These are phyloP conservation scores for Steromphala cineraria DNA, from an alignment of 2,888 invertebrate species.

Conservation along the genomic window DNA sequence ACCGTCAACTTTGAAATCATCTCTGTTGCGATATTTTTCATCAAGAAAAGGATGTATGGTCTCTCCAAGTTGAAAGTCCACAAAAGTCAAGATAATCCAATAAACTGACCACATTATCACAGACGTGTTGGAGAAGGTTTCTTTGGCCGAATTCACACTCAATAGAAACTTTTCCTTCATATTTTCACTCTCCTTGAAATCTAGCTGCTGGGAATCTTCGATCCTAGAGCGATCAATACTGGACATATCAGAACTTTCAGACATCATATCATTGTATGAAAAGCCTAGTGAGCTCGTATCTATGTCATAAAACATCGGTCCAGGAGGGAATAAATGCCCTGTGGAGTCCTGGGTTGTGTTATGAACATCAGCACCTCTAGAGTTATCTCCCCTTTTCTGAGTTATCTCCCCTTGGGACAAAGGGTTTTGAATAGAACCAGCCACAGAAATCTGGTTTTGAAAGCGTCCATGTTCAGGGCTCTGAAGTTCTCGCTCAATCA, in stretches of 20 bases:
- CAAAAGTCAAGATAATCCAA: neutral
- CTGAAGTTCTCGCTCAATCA: neutral
- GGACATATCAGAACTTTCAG: neutral
- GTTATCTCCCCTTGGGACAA: neutral
- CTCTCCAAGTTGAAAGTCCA: neutral
- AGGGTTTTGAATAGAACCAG: neutral
- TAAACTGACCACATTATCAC: neutral
- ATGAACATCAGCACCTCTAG: neutral
- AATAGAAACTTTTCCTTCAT: neutral
- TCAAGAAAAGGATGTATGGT: neutral
- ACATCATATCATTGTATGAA: constrained; percentile 2
- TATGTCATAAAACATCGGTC: constrained; percentile 10
- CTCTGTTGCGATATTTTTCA: neutral
- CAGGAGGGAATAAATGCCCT: neutral
- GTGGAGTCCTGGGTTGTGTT: neutral
- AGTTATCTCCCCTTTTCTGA: neutral
- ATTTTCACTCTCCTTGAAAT: neutral
- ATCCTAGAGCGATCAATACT: neutral
- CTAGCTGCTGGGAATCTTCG: neutral
- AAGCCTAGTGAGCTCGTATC: constrained; percentile 23
- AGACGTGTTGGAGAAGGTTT: neutral
- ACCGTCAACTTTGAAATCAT: neutral
- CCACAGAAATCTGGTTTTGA: neutral
- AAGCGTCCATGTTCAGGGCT: neutral
- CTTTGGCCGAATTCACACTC: neutral